Evolutionary conservation across 1,140 invertebrate genomes (phyloP).

Genomic region (Littorina saxatilis): DNA sequence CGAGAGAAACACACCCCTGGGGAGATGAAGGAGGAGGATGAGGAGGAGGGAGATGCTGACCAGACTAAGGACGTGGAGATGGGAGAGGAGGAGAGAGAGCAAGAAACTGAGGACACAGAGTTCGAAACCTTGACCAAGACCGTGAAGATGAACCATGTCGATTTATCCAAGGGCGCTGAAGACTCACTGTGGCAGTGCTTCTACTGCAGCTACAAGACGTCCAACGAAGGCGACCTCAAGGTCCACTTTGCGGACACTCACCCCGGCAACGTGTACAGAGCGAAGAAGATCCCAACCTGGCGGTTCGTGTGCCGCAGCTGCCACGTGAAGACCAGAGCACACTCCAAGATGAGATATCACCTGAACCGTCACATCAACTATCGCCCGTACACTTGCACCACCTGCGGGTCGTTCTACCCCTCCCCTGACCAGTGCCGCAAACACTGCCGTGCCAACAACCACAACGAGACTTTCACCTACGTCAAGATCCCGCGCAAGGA

Average conservation of each 20-base stretch:
- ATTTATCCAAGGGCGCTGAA: neutral
- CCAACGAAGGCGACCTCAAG: conserved; percentile 40
- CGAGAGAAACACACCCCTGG: conserved; percentile 40
- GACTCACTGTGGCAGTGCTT: conserved; percentile 44
- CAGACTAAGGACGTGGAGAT: neutral
- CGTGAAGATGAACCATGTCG: conserved; percentile 29
- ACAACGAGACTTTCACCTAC: conserved; percentile 42
- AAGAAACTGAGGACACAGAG: neutral
- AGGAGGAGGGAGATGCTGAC: neutral
- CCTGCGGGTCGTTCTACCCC: conserved; percentile 45
- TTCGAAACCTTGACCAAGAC: conserved; percentile 3
- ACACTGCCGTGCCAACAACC: conserved; percentile 40
- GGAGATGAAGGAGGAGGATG: conserved; percentile 17
- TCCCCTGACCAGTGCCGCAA: conserved; percentile 53
- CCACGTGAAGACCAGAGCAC: conserved; percentile 48
- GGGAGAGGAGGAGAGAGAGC: conserved; percentile 25
- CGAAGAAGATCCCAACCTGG: conserved; percentile 45
- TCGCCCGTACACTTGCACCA: conserved; percentile 49
- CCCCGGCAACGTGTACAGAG: conserved; percentile 20
- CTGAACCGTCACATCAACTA: conserved; percentile 53
- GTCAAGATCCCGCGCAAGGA: conserved; percentile 44
- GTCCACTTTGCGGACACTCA: conserved; percentile 40
- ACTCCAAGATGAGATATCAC: conserved; percentile 54
- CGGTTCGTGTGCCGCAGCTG: conserved; percentile 48
- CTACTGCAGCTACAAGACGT: conserved; percentile 40